Evolutionary conservation across 1,140 invertebrate species (phyloP).

Genomic region (Argopecten irradians): DNA sequence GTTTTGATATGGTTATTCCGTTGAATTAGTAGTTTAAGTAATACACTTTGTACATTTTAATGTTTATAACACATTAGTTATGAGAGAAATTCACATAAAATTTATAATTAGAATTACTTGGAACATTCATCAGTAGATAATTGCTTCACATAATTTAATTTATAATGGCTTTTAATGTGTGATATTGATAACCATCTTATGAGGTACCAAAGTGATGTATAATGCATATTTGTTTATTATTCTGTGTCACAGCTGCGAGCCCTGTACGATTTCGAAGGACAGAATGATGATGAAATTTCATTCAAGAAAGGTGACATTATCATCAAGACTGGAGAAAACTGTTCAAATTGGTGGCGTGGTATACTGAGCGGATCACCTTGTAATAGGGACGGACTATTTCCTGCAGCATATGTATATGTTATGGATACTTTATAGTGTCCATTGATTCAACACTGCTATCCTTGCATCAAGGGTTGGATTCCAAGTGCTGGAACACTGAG

Average conservation of each 20-base stretch:
- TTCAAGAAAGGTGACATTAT: not conserved
- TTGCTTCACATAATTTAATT: too few relatives aligned
- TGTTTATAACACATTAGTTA: too few relatives aligned
- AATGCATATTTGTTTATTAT: too few relatives aligned
- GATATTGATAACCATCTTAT: too few relatives aligned
- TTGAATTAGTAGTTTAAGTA: too few relatives aligned
- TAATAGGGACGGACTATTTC: not conserved
- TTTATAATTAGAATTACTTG: too few relatives aligned
- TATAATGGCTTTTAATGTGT: too few relatives aligned
- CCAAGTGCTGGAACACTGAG: not conserved
- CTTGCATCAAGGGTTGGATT: not conserved
- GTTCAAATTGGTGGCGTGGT: not conserved
- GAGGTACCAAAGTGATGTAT: too few relatives aligned
- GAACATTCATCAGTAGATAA: too few relatives aligned
- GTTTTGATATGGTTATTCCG: too few relatives aligned
- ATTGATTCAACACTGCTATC: not conserved
- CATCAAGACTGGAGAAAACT: not conserved
- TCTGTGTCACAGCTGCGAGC: not conserved
- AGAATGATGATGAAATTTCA: not conserved
- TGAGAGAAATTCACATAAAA: too few relatives aligned
- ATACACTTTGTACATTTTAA: too few relatives aligned
- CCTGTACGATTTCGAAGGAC: not conserved
- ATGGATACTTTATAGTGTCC: not conserved
- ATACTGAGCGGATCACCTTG: not conserved
- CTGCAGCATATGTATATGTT: constrained; percentile 10